Conservation (phyloP, 2,888 invertebrate genomes). For the Odontomyia ornata region DNA sequence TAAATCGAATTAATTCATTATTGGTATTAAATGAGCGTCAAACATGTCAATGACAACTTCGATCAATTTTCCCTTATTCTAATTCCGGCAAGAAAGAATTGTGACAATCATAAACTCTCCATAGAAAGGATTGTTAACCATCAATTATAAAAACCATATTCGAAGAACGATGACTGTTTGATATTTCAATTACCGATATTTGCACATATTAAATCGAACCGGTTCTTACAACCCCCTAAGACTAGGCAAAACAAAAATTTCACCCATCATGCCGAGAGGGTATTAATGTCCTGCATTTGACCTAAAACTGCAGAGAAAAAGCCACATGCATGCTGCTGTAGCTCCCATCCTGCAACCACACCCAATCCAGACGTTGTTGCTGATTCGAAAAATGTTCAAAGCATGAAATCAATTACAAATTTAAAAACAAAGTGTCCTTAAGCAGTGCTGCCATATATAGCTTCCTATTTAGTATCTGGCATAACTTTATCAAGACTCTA, state of each 20-base stretch:
- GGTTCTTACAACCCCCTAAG: conserved; percentile 17
- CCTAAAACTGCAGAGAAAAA: conserved; percentile 40
- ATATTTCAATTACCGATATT: conserved; percentile 51
- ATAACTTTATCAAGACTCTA: too few relatives aligned
- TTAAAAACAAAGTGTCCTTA: conserved; percentile 47
- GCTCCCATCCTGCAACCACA: conserved; percentile 37
- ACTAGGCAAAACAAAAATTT: not conserved
- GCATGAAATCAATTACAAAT: conserved; percentile 49
- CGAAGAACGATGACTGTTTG: conserved; percentile 47
- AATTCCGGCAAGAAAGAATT: too few relatives aligned
- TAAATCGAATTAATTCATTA: too few relatives aligned
- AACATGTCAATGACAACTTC: too few relatives aligned
- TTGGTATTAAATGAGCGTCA: too few relatives aligned
- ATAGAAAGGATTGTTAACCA: conserved; percentile 43
- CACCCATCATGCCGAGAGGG: conserved; percentile 12
- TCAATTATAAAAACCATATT: conserved; percentile 48
- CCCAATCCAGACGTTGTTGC: conserved; percentile 37
- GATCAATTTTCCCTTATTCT: too few relatives aligned
- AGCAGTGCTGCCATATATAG: not conserved
- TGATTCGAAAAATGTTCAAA: conserved; percentile 26
- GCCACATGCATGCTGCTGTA: conserved; percentile 46
- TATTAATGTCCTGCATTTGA: conserved; percentile 25
- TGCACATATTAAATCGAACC: conserved; percentile 46
- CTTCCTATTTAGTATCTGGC: too few relatives aligned
- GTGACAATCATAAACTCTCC: too few relatives aligned